Percentiles rank a stretch among this genome's conserved stretches.
Conservation (phyloP, 2,797 vertebrate species). For the Aselliscus stoliczkanus region DNA sequence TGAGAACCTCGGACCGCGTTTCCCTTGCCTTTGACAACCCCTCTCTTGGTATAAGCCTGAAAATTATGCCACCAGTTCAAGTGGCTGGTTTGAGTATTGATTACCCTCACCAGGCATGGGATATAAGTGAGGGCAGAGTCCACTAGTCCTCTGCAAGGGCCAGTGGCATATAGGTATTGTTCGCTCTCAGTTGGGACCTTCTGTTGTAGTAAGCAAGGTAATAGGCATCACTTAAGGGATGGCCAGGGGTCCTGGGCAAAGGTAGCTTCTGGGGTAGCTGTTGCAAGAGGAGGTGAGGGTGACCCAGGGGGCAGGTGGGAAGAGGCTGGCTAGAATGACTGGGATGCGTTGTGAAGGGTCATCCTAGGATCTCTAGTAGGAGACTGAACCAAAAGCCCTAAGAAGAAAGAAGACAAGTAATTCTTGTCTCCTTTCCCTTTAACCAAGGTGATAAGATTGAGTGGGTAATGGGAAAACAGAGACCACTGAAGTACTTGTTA, state of each 20-base stretch:
- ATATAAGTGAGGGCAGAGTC: not conserved
- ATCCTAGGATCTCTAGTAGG: not conserved
- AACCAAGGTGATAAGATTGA: not conserved
- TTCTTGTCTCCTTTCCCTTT: not conserved
- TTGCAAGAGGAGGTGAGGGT: not conserved
- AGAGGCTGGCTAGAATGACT: not conserved
- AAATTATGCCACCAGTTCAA: not conserved
- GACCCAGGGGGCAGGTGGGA: not conserved
- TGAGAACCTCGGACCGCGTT: constrained; percentile 72
- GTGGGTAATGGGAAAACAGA: not conserved
- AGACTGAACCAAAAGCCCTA: not conserved
- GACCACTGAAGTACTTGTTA: not conserved
- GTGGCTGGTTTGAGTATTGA: not conserved
- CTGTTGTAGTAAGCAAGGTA: not conserved
- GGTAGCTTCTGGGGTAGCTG: not conserved
- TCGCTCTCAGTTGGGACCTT: not conserved
- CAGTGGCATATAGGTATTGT: not conserved
- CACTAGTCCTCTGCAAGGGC: not conserved
- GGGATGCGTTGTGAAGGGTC: not conserved
- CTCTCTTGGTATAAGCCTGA: constrained; percentile 67
- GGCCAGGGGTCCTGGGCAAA: not conserved
- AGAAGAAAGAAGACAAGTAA: not conserved
- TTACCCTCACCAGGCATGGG: not conserved
- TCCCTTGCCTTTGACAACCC: constrained; percentile 68
- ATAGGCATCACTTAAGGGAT: not conserved